Conservation (phyloP, 2,113 vertebrate species). For the Monopterus albus region DNA sequence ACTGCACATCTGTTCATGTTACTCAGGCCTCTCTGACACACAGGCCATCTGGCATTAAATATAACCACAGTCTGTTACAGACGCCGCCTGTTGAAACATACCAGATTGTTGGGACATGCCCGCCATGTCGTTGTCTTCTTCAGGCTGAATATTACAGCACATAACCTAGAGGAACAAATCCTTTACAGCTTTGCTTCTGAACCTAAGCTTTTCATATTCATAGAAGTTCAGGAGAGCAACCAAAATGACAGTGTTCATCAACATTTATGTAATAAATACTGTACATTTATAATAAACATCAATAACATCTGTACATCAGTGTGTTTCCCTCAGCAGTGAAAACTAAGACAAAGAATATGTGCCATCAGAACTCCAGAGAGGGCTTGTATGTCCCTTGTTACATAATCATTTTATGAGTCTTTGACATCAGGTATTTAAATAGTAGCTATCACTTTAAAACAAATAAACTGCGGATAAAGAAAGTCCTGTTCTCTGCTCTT, state of each 20-base stretch:
- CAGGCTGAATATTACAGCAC: conserved; percentile 27
- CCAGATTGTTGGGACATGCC: conserved; percentile 13
- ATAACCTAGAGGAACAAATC: conserved; percentile 17
- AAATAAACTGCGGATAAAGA: conserved; percentile 79
- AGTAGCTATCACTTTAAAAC: conserved; percentile 67
- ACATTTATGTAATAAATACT: conserved; percentile 59
- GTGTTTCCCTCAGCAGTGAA: conserved; percentile 37
- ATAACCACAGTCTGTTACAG: too few species aligned
- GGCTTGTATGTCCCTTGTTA: conserved; percentile 3
- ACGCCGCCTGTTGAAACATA: conserved; percentile 53
- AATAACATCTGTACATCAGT: too few species aligned
- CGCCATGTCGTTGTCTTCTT: conserved; percentile 1
- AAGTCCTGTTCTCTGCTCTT: conserved; percentile 77
- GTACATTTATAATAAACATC: conserved; percentile 35
- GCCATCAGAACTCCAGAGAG: conserved; percentile 11
- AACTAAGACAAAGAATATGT: conserved; percentile 16
- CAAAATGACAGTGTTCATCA: too few species aligned
- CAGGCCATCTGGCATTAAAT: conserved; percentile 44
- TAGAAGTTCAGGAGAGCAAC: too few species aligned
- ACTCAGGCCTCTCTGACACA: conserved; percentile 31
- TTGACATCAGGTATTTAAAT: background rate
- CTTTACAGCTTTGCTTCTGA: too few species aligned
- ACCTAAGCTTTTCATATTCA: too few species aligned
- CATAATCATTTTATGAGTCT: conserved; percentile 11
- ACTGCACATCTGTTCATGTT: conserved; percentile 37